Conservation (phyloP, 1,140 invertebrate species). For the Papilio helenus region DNA sequence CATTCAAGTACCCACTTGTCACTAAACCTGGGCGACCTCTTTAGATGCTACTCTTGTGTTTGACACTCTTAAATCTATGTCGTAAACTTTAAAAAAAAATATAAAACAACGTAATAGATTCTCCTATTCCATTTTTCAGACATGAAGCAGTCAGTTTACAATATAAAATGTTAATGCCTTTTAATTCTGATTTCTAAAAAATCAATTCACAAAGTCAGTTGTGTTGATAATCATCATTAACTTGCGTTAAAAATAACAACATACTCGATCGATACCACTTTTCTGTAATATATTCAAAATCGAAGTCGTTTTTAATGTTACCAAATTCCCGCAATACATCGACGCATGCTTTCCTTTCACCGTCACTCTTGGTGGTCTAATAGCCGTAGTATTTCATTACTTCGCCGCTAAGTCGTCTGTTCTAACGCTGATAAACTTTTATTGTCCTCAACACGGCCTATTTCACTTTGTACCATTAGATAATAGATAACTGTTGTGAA, state of each 20-base stretch:
- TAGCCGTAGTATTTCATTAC: constrained; percentile 55
- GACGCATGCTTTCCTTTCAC: constrained; percentile 50
- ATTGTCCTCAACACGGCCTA: constrained; percentile 56
- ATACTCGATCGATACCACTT: constrained; percentile 8
- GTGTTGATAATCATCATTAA: constrained; percentile 31
- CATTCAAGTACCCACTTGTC: not conserved
- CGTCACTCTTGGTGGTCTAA: constrained; percentile 65
- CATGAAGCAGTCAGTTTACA: not conserved
- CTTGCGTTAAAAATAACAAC: constrained; percentile 10
- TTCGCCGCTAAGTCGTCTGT: constrained; percentile 47
- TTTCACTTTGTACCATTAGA: constrained; percentile 60
- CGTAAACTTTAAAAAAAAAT: too few species aligned
- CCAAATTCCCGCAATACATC: constrained; percentile 59
- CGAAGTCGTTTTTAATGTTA: constrained; percentile 43
- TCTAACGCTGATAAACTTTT: constrained; percentile 61
- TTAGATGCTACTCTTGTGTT: not conserved
- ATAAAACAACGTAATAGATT: not conserved
- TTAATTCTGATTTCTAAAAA: not conserved
- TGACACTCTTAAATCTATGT: not conserved
- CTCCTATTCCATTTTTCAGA: not conserved
- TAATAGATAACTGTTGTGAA: constrained; percentile 46
- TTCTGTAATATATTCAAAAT: constrained; percentile 18
- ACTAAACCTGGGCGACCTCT: not conserved
- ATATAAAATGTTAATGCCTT: not conserved
- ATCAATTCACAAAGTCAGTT: not conserved